Base-by-base conservation (phyloP, 2,888 invertebrate genomes). In the Troilus luridus region DNA sequence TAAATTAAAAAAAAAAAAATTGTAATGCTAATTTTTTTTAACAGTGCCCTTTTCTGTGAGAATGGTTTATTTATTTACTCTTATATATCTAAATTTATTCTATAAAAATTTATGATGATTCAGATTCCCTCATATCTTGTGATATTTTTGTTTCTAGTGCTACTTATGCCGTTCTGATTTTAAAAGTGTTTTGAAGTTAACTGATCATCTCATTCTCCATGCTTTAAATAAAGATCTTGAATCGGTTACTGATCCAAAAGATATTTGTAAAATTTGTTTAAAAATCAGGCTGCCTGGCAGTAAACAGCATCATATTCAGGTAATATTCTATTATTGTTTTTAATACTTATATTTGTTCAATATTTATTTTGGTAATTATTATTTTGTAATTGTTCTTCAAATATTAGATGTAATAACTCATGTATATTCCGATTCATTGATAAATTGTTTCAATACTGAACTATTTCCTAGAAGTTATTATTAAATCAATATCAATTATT, bases 141-240 rank as follows among this genome's bases (percentile, higher is more conserved):
- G 17, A 77, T 41, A 41, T 41, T 41, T 72, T 88, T 91, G 24
- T 58, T 91, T 92, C 90, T 94, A 96, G 96, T 97, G 97, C 93
- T 96, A 96, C 17, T 94, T 96, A 85, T 97, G 97, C 94, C 94
- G 95, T 90, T 95, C 95, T 88, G 95, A 95, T 91, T 96, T 97
- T 93, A 95, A 95, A 93, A 96, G 97, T 93, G 97, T 97, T 94
- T 95, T 96, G 24, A 94, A 95, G 14, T 94, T 98, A 21, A 96
- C 97, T 95, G 95, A 95, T 77, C 98, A 98, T 94, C 93, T 98
- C 91, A 96, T 96, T 92, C 95, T 95, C 6, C 98, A 98, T 94
- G 96, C 96, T 8, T 95, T 95, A 93, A 95, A 95, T 88, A 94
- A 95, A 10, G 93, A 94, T 56, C 93, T 93, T 0, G 92, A 93